Evolutionary conservation across 2,797 vertebrate genomes (phyloP), one percentile per base, ranked within the genome.

Genomic region (Taenioides sp.): DNA sequence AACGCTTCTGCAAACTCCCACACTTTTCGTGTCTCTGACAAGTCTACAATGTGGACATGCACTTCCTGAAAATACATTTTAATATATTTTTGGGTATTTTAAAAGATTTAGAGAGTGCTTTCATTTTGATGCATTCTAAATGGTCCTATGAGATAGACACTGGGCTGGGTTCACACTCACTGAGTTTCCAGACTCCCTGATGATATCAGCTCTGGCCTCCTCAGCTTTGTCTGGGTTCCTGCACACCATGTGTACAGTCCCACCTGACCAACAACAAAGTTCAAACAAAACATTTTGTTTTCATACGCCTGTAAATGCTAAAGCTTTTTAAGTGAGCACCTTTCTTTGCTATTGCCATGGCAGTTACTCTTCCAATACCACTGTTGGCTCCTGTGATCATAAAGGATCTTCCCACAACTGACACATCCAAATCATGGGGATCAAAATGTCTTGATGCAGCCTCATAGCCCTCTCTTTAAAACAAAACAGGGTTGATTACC

Each of bases 331-430:
- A 1, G 0, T 0, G 2, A 25, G 28, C 70, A 94, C 94, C 93
- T 94, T 86, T 93, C 85, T 93, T 93, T 65, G 93, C 94, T 73
- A 95, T 91, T 66, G 84, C 86, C 80, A 85, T 84, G 64, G 92
- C 91, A 9, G 88, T 78, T 0, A 86, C 91, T 86, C 78, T 93
- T 67, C 94, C 94, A 22, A 94, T 94, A 22, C 92, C 93, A 40
- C 92, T 92, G 79, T 92, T 94, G 72, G 92, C 92, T 62, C 94
- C 93, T 0, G 93, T 95, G 74, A 94, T 81, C 92, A 94, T 92
- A 61, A 91, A 95, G 67, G 91, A 91, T 60, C 87, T 79, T 55
- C 93, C 93, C 27, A 91, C 92, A 6, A 92, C 87, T 0, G 91
- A 92, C 40, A 93, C 88, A 0, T 92, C 86, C 80, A 94, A 64